These are phyloP conservation scores for Erethizon dorsatum DNA, from an alignment of 2,797 vertebrate genomes.

Conservation along the genomic window DNA sequence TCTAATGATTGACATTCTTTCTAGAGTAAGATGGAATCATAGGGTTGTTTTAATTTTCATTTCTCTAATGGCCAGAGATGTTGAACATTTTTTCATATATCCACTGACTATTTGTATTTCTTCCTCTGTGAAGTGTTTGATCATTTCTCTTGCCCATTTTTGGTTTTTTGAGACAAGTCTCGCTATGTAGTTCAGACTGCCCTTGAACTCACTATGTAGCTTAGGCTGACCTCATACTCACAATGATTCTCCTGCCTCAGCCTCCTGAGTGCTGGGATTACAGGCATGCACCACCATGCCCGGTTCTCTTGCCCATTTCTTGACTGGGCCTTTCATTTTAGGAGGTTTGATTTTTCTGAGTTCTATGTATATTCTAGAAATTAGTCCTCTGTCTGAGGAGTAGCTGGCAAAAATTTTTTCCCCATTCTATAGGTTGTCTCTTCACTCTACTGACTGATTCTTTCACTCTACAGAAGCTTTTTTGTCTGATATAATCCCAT, in stretches of 20 bases:
- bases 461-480: background rate
- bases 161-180: background rate
- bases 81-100: background rate
- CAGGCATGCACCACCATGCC: background rate
- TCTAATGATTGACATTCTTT: background rate
- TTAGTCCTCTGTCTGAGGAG: background rate
- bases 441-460: background rate
- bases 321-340: background rate
- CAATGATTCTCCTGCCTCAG: background rate
- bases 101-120: background rate
- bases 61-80: background rate
- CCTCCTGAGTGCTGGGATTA: background rate
- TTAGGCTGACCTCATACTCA: background rate
- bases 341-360: background rate
- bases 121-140: background rate
- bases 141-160: background rate
- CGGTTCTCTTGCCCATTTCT: background rate
- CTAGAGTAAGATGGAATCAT: background rate
- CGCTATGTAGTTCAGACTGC: background rate
- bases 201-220: background rate
- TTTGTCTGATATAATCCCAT: background rate
- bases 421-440: background rate
- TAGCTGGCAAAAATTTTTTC: background rate
- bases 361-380: background rate
- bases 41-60: background rate